Evolutionary conservation across 2,113 vertebrate species (phyloP).

Genomic region (Takifugu flavidus): DNA sequence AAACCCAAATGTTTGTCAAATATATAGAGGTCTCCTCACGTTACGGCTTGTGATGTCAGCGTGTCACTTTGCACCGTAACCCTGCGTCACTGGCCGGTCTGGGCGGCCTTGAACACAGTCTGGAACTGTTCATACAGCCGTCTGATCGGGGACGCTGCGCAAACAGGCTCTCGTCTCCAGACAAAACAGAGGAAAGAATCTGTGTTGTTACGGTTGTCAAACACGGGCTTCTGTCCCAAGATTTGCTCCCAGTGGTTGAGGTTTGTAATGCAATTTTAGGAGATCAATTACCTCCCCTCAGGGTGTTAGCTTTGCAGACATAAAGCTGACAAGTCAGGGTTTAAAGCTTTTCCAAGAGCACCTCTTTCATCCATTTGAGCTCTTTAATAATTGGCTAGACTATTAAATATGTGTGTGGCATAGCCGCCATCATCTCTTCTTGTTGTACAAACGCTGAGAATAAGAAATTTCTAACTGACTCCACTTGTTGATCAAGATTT

Average conservation of each 20-base stretch:
- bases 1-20: constrained; percentile 52
- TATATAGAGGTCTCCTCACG: constrained; percentile 41
- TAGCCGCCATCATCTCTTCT: too few species aligned
- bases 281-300: not conserved
- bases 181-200: constrained; percentile 52
- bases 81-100: constrained; percentile 47
- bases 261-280: constrained; percentile 19
- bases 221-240: constrained; percentile 18
- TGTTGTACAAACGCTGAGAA: too few species aligned
- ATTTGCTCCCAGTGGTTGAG: constrained; percentile 16
- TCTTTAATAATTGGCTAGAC: too few species aligned
- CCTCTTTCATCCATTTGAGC: too few species aligned
- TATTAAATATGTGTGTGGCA: too few species aligned
- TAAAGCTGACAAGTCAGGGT: constrained; percentile 4
- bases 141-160: constrained; percentile 28
- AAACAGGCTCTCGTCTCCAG: constrained; percentile 31
- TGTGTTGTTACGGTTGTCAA: constrained; percentile 6
- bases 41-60: constrained; percentile 47
- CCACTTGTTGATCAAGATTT: too few species aligned
- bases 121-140: constrained; percentile 30
- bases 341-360: too few species aligned
- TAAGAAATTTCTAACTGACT: too few species aligned
- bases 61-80: not conserved
- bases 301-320: constrained; percentile 1
- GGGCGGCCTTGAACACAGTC: constrained; percentile 18